phyloP scores from a whole-genome alignment of 92 coral and sea anemone genomes.

The Muricea muricata region DNA sequence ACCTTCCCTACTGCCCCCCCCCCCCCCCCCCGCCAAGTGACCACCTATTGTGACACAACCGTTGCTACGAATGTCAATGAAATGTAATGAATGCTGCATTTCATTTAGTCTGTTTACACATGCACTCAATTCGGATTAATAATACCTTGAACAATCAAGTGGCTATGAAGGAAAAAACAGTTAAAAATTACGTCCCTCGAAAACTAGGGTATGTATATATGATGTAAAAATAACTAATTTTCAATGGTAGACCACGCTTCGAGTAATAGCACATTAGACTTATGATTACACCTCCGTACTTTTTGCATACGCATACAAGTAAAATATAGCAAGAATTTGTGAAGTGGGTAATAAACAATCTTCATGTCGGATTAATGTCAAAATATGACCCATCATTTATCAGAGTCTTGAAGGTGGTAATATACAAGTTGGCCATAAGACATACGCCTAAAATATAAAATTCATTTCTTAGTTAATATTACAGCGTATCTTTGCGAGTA shows the following conservation, averaged over 20 bases:
- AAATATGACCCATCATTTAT: neutral
- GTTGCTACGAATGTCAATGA: neutral
- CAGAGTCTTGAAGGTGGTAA: too few relatives aligned
- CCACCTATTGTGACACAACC: neutral
- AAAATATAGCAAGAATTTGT: neutral
- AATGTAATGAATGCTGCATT: neutral
- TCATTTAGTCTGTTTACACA: neutral
- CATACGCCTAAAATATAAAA: neutral
- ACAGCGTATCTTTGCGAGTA: neutral
- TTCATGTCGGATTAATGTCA: neutral
- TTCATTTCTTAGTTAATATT: neutral
- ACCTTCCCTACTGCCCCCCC: too few relatives aligned
- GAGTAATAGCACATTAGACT: too few relatives aligned
- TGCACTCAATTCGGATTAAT: slow-evolving; percentile 7
- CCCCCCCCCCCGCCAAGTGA: too few relatives aligned
- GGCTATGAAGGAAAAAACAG: neutral
- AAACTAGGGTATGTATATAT: neutral
- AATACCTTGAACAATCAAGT: neutral
- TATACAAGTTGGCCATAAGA: neutral
- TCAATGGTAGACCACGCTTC: neutral
- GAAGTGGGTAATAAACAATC: neutral
- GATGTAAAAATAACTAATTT: neutral
- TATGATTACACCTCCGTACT: neutral
- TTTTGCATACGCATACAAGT: neutral
- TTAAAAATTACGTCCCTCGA: neutral